Base-by-base conservation (phyloP, 2,888 invertebrate genomes). In the Nycteola revayana region DNA sequence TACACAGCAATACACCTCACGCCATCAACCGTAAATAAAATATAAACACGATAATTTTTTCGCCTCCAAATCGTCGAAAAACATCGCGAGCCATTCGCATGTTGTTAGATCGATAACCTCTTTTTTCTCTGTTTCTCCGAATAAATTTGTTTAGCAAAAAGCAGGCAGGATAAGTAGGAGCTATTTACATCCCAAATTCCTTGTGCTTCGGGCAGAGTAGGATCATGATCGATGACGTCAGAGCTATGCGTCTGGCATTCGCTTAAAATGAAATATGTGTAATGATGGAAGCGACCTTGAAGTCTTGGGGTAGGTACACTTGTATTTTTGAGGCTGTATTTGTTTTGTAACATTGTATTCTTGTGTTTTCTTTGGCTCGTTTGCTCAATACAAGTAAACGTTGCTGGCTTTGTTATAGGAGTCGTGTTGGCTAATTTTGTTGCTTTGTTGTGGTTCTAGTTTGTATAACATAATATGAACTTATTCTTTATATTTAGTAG, bases 61-160 rank as follows among this genome's bases (percentile, higher is more conserved):
- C 14, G 14, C 3, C 14, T 14, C 14, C 14, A 14, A 14, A 14
- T 3, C 14, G 14, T 3, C 14, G 14, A 5, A 5, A 14, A 14
- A 14, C 3, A 14, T 14, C 14, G 2, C 5, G 14, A 14, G 5
- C 14, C 14, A 14, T 14, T 14, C 14, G 5, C 14, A 14, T 14
- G 14, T 21, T 7, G 21, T 21, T n/a, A 21, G 21, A 21, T 21
- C 21, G 21, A 21, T 21, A 21, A 21, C 21, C n/a, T n/a, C 21
- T 21, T 7, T 7, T 7, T n/a, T 2, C 21, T n/a, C n/a, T 2
- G 7, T 64, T 66, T 62, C 66, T 57, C 71, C 63, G 83, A 74
- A 81, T 80, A 82, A 81, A 80, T 83, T 79, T 80, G 80, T 80
- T 72, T 73, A 71, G 70, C 66, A 81, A 83, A 83, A 82, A 82